phyloP scores from a whole-genome alignment of 1,140 invertebrate genomes.

The Drosophila equinoxialis region DNA sequence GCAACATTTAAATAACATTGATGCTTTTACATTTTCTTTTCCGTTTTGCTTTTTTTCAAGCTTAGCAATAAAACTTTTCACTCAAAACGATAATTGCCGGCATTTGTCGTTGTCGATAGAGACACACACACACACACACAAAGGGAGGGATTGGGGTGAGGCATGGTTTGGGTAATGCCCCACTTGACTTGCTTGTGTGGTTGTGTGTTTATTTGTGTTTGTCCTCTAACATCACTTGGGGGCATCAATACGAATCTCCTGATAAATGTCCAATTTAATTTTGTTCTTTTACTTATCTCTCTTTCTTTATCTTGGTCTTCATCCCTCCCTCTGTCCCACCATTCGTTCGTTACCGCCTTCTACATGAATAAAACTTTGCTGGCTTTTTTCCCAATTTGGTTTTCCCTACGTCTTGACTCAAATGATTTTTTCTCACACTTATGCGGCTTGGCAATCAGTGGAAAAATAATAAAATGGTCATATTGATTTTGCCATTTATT shows the following conservation, averaged over 20 bases:
- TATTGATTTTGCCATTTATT: slow-evolving; percentile 43
- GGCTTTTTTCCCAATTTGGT: slow-evolving; percentile 11
- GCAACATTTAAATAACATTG: slow-evolving; percentile 76
- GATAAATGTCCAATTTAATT: slow-evolving; percentile 83
- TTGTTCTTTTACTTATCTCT: slow-evolving; percentile 79
- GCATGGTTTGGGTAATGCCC: slow-evolving; percentile 9
- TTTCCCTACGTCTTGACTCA: not conserved
- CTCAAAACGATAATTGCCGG: slow-evolving; percentile 80
- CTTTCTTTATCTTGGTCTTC: slow-evolving; percentile 27
- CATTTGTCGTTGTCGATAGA: slow-evolving; percentile 57
- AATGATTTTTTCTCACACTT: not conserved
- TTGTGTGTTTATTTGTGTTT: slow-evolving; percentile 41
- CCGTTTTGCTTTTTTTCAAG: slow-evolving; percentile 14
- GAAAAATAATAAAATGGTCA: slow-evolving; percentile 37
- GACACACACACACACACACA: not conserved
- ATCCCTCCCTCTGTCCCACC: not conserved
- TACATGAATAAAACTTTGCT: slow-evolving; percentile 40
- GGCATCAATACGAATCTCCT: slow-evolving; percentile 82
- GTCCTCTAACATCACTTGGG: slow-evolving; percentile 57
- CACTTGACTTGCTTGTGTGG: slow-evolving; percentile 56
- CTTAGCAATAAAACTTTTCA: slow-evolving; percentile 78
- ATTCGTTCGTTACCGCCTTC: slow-evolving; percentile 8
- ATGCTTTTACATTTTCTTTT: slow-evolving; percentile 23
- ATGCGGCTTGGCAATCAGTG: slow-evolving; percentile 2
- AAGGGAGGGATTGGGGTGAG: not conserved